Conservation (phyloP, 2,888 invertebrate genomes). For the Cancer borealis region DNA sequence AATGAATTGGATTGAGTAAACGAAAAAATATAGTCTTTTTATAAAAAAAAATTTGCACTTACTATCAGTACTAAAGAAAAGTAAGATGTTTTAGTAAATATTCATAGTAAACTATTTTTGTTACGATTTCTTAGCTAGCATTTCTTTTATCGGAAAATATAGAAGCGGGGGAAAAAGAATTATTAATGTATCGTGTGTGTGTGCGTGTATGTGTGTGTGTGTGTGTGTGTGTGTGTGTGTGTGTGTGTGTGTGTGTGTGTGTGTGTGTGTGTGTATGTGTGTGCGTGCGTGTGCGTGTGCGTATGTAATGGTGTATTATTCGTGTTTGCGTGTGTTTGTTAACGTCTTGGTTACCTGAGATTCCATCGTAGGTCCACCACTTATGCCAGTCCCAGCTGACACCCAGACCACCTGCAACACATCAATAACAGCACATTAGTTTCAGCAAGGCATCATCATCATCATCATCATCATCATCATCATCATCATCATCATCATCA, state of each 20-base stretch:
- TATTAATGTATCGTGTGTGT: background rate
- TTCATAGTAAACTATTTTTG: no score
- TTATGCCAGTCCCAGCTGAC: slow-evolving; percentile 85
- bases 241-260: slow-evolving; percentile 38
- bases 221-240: slow-evolving; percentile 31
- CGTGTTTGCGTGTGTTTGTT: background rate
- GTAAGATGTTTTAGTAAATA: no score
- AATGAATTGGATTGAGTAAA: no score
- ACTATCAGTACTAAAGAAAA: no score
- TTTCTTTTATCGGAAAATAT: no score
- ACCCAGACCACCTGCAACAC: slow-evolving; percentile 68
- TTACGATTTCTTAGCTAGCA: no score
- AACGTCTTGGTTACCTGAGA: slow-evolving; percentile 85
- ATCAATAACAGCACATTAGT: background rate
- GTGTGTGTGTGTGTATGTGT: slow-evolving; percentile 24
- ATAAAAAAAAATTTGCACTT: no score
- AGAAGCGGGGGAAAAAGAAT: no score
- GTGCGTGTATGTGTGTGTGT: slow-evolving; percentile 23
- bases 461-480: background rate
- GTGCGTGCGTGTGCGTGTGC: slow-evolving; percentile 18
- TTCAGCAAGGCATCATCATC: background rate
- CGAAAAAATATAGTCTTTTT: no score
- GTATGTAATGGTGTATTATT: slow-evolving; percentile 29
- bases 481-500: background rate
- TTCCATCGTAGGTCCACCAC: slow-evolving; percentile 93